These are phyloP conservation scores for Egretta garzetta DNA, from an alignment of 2,113 vertebrate genomes.

Conservation along the genomic window DNA sequence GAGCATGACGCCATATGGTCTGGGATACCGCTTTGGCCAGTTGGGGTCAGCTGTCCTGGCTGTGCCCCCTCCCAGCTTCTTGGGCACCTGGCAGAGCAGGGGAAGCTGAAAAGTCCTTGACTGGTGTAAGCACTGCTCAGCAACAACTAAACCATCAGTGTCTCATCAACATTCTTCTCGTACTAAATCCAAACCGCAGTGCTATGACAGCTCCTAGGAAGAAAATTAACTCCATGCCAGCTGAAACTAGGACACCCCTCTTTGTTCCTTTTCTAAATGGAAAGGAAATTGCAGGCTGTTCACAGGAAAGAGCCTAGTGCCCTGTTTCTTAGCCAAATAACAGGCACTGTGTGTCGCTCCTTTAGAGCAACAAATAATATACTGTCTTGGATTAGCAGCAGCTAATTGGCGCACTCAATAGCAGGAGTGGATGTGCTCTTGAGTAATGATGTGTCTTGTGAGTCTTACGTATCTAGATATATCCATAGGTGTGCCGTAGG, in stretches of 20 bases:
- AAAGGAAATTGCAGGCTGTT: background rate
- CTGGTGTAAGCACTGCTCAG: too few species aligned
- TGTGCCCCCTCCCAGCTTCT: too few species aligned
- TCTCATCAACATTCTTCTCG: too few species aligned
- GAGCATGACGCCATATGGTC: too few species aligned
- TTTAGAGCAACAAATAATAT: background rate
- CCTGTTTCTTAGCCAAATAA: background rate
- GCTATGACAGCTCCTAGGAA: too few species aligned
- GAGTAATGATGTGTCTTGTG: fast-evolving
- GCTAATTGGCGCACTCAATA: background rate
- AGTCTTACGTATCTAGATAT: background rate
- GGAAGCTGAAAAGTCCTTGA: too few species aligned
- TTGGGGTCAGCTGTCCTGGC: too few species aligned
- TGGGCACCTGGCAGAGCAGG: too few species aligned
- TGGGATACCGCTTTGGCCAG: too few species aligned
- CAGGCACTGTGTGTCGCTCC: background rate
- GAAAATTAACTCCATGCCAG: too few species aligned
- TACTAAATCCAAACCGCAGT: too few species aligned
- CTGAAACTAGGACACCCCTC: background rate
- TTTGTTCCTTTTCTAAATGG: background rate
- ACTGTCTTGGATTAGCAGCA: background rate
- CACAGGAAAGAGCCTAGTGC: background rate
- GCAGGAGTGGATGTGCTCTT: background rate
- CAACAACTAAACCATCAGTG: too few species aligned
- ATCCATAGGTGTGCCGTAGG: background rate